phyloP scores from a whole-genome alignment of 2,797 vertebrate species.

The Buphagus erythrorhynchus region DNA sequence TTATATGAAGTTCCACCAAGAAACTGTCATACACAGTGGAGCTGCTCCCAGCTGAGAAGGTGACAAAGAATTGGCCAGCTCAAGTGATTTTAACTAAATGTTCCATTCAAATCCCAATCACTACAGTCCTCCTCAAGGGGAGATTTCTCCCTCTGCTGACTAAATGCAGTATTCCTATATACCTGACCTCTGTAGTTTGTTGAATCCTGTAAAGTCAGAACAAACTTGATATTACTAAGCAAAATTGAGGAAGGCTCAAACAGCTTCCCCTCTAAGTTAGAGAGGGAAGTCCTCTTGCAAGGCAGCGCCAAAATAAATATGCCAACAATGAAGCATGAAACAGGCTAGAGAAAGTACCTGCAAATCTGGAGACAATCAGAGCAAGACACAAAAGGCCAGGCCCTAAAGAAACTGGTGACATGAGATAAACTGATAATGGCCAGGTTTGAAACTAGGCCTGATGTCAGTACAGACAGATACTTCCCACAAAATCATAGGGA shows the following conservation, averaged over 20 bases:
- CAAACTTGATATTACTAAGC: background rate
- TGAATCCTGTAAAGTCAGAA: background rate
- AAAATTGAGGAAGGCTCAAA: background rate
- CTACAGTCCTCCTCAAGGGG: background rate
- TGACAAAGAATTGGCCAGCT: background rate
- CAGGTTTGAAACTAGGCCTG: background rate
- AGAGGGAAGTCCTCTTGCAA: background rate
- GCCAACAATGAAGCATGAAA: background rate
- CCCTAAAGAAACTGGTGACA: background rate
- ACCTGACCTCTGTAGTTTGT: background rate
- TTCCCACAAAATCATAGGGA: background rate
- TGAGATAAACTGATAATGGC: background rate
- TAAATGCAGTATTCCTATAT: background rate
- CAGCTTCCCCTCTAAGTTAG: background rate
- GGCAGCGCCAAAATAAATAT: background rate
- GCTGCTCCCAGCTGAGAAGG: background rate
- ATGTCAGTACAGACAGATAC: background rate
- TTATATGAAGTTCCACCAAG: background rate
- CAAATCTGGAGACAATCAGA: background rate
- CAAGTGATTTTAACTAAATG: background rate
- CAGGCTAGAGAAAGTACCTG: background rate
- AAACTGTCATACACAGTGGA: background rate
- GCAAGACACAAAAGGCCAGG: background rate
- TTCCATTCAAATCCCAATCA: background rate
- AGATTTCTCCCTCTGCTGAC: conserved; percentile 43